Conservation (phyloP, 2,888 invertebrate species). For the Anodontia alba region DNA sequence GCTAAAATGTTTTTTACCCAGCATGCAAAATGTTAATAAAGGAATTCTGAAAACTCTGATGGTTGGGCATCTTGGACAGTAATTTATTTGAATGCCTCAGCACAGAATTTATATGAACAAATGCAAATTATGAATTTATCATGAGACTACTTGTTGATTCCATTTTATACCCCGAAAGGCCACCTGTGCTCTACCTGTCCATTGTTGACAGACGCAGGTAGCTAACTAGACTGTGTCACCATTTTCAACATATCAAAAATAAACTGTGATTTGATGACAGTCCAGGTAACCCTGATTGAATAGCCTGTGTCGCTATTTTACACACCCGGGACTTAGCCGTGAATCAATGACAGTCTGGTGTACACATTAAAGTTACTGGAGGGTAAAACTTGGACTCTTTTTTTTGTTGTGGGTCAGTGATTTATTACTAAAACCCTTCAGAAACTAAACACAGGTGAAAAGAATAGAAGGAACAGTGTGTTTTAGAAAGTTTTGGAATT, state of each 20-base stretch:
- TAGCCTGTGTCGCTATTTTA: slow-evolving; percentile 7
- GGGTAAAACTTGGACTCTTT: slow-evolving; percentile 11
- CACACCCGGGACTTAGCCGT: neutral
- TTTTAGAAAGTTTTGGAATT: neutral
- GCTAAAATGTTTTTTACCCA: too few species aligned
- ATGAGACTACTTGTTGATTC: neutral
- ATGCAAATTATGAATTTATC: too few species aligned
- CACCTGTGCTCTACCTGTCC: neutral
- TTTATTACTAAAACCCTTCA: slow-evolving; percentile 9
- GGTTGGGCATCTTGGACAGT: too few species aligned
- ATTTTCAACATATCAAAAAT: neutral
- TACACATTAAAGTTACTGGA: slow-evolving; percentile 6
- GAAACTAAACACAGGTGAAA: slow-evolving; percentile 14
- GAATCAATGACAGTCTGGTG: slow-evolving; percentile 15
- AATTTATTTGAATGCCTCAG: too few species aligned
- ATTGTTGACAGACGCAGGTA: neutral
- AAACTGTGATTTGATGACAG: slow-evolving; percentile 7
- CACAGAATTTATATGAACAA: too few species aligned
- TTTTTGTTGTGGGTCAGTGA: slow-evolving; percentile 17
- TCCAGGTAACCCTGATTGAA: neutral
- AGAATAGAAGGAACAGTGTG: neutral
- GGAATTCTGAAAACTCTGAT: too few species aligned
- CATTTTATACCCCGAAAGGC: neutral
- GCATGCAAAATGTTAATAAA: too few species aligned
- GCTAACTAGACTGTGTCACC: slow-evolving; percentile 6